Base-by-base conservation (phyloP, 2,113 vertebrate genomes). In the Oreochromis spilurus region DNA sequence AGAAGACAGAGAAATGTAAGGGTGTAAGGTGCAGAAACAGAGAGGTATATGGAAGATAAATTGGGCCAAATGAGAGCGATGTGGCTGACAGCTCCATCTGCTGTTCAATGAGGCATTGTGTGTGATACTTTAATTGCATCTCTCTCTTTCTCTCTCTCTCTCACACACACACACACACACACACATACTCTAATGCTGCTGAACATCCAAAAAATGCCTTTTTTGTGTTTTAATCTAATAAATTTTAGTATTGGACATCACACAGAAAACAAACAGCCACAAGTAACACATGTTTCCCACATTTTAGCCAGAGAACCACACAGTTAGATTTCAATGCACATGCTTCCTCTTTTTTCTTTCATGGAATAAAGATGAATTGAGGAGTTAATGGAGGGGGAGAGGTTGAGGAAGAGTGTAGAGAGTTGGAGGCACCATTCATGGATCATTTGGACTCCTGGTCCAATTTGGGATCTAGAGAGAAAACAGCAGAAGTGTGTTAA, bases 361-460 rank as follows among this genome's bases (percentile, higher is more conserved):
- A 6, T 29, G 36, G 9, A 48, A 34, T 45, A 7, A 19, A 78
- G 48, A 9, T 38, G 17, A 26, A 84, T 43, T 11, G 80, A 53
- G 1, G 45, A 43, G 82, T 67, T 40, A 52, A 83, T 14, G 65
- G 52, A 60, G 78, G 40, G 7, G 24, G 58, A 85, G 13, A 12
- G 38, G 21, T 6, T 57, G 12, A 55, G 80, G 21, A 70, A 21
- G 34, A 26, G 60, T 5, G 10, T 52, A 58, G 75, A 19, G 13
- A 75, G 8, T 45, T 75, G 14, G 67, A 19, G 40, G 40, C 14
- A 17, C 24, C 70, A 29, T 48, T 75, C 24, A 48, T 16, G 67
- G 81, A 81, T 89, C 81, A 91, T 80, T 89, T 75, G 83, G 83
- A 75, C 52, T 91, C 89, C 87, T 57, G 0, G 58, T 87, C 89